Evolutionary conservation across 1,140 invertebrate species (phyloP).

Genomic region (Stenopsyche tienmushanensis): DNA sequence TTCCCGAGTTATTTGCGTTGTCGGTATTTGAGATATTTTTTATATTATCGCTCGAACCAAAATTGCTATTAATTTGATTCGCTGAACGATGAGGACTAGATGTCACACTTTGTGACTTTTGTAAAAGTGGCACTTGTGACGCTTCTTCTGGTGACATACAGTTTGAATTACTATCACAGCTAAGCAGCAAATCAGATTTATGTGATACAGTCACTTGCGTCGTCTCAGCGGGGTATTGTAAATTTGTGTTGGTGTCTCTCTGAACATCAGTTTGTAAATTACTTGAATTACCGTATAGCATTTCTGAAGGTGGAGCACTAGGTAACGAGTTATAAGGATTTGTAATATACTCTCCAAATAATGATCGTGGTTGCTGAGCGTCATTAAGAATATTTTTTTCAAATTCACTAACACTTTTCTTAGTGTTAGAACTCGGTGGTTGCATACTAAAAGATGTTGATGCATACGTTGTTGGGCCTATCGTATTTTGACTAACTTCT

Average conservation of each 20-base stretch:
- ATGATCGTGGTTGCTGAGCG: constrained; percentile 47
- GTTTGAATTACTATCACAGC: constrained; percentile 13
- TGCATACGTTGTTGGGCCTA: too few species aligned
- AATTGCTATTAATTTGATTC: constrained; percentile 45
- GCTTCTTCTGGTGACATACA: not conserved
- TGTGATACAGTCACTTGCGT: not conserved
- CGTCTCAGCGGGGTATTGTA: not conserved
- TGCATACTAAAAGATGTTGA: too few species aligned
- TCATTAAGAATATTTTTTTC: not conserved
- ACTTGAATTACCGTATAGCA: too few species aligned
- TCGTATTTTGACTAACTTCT: constrained; percentile 9
- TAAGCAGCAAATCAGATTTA: too few species aligned
- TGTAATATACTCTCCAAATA: constrained; percentile 57
- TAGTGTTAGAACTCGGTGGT: constrained; percentile 3
- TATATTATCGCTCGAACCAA: constrained; percentile 53
- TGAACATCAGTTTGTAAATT: not conserved
- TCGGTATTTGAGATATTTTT: constrained; percentile 40
- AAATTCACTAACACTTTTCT: not conserved
- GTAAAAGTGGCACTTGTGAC: not conserved
- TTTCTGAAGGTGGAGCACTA: not conserved
- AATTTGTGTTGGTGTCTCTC: not conserved
- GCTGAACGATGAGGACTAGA: constrained; percentile 47
- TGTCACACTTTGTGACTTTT: constrained; percentile 52
- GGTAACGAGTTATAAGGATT: constrained; percentile 54
- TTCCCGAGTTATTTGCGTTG: constrained; percentile 43